Evolutionary conservation across 2,113 vertebrate genomes (phyloP), one percentile per base, ranked within the genome.

Genomic region (Oncorhynchus tshawytscha): DNA sequence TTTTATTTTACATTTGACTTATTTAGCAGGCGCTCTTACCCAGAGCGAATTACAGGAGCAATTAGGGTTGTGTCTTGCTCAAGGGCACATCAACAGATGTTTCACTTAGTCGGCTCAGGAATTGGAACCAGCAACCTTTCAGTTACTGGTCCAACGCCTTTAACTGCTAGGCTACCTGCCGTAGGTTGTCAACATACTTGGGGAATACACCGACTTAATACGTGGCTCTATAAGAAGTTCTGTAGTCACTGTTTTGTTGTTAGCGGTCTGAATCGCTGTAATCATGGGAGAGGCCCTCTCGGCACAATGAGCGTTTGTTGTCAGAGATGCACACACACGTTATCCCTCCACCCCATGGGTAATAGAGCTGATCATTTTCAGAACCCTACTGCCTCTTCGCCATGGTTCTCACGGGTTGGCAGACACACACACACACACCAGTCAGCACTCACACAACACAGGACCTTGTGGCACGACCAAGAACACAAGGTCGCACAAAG

Each of bases 281-380:
- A 90, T 92, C 87, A 89, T 91, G 89, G 86, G 86, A 91, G 87
- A 92, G 91, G 91, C 90, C 88, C 82, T 83, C 82, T 78, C 83
- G 87, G 90, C 90, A 90, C 90, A 91, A 91, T 90, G 90, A 91
- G 83, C 87, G 85, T 88, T 92, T 91, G 90, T 91, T 91, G 88
- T 90, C 86, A 86, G 81, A 75, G 83, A 92, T 88, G 82, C 85
- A 85, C 85, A 77, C 83, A 71, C 60, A 45, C 67, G 54, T 51
- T 54, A 29, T 27, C 64, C 75, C 59, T 13, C 71, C 83, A 69
- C 84, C 89, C 91, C 89, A 87, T 86, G 87, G 88, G 91, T 90
- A 92, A 92, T 89, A 82, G 91, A 90, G 86, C 85, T 86, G 89
- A 91, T 90, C 89, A 88, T 91, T 88, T 90, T 91, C 90, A 88